Evolutionary conservation across 2,888 invertebrate genomes (phyloP).

Genomic region (Aspidapion aeneum): DNA sequence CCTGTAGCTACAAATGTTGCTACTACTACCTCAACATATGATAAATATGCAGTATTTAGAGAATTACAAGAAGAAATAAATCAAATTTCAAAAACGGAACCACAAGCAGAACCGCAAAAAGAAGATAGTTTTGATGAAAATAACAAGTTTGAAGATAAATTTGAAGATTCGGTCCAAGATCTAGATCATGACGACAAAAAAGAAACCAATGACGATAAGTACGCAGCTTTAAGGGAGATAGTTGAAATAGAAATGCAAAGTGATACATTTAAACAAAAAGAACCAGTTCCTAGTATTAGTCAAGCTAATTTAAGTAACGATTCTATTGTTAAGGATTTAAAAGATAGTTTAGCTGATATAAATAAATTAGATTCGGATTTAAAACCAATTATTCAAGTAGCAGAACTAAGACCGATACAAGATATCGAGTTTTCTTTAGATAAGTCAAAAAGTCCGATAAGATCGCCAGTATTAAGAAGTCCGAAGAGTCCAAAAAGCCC

Average conservation of each 20-base stretch:
- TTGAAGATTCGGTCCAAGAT: constrained; percentile 16
- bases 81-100: constrained; percentile 45
- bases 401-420: constrained; percentile 22
- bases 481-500: constrained; percentile 43
- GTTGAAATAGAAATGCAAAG: constrained; percentile 54
- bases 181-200: constrained; percentile 45
- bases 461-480: constrained; percentile 22
- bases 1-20: constrained; percentile 14
- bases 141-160: constrained; percentile 22
- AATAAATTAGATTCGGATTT: constrained; percentile 26
- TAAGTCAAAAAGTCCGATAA: constrained; percentile 19
- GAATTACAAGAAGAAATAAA: constrained; percentile 75
- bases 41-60: constrained; percentile 84
- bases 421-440: constrained; percentile 26
- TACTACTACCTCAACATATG: constrained; percentile 51
- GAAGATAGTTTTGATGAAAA: constrained; percentile 24
- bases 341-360: constrained; percentile 24
- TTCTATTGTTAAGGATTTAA: constrained; percentile 12
- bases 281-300: constrained; percentile 48
- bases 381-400: constrained; percentile 24
- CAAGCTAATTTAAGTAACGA: constrained; percentile 30
- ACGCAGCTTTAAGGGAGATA: constrained; percentile 78
- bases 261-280: constrained; percentile 46
- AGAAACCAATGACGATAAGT: constrained; percentile 40
- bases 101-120: constrained; percentile 42